Evolutionary conservation across 2,797 vertebrate species (phyloP).

Genomic region (Enteromius mattozi): DNA sequence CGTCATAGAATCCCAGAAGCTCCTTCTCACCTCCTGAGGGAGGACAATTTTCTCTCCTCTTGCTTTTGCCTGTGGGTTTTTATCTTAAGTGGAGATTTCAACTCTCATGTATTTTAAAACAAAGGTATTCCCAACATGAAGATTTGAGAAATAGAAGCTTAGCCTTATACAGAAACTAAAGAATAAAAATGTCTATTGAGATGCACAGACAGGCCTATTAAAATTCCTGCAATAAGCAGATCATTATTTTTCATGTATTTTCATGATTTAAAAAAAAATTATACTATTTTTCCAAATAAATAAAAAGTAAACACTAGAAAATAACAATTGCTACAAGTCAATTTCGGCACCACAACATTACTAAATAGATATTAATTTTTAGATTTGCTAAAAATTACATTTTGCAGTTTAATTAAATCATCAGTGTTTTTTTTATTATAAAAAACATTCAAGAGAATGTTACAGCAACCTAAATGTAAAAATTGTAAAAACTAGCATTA

Average conservation of each 20-base stretch:
- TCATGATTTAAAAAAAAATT: not conserved
- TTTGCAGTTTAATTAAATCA: not conserved
- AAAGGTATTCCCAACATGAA: not conserved
- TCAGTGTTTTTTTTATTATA: not conserved
- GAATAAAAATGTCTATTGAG: not conserved
- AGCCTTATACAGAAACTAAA: not conserved
- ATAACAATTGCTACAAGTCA: not conserved
- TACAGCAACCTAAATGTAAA: not conserved
- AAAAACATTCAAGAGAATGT: not conserved
- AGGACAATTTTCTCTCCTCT: constrained; percentile 21
- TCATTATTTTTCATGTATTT: not conserved
- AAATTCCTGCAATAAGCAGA: not conserved
- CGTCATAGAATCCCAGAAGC: constrained; percentile 24
- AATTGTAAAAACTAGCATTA: not conserved
- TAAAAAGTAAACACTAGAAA: not conserved
- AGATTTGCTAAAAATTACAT: not conserved
- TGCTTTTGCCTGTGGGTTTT: constrained; percentile 24
- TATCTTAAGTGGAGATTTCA: not conserved
- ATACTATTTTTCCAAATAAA: constrained; percentile 1
- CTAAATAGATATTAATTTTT: not conserved
- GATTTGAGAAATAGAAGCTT: not conserved
- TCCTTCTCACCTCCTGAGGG: constrained; percentile 21
- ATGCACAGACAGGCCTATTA: not conserved
- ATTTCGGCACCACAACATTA: not conserved
- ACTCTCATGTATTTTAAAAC: not conserved